Evolutionary conservation across 2,888 invertebrate genomes (phyloP).

Genomic region (Caenorhabditis angaria): DNA sequence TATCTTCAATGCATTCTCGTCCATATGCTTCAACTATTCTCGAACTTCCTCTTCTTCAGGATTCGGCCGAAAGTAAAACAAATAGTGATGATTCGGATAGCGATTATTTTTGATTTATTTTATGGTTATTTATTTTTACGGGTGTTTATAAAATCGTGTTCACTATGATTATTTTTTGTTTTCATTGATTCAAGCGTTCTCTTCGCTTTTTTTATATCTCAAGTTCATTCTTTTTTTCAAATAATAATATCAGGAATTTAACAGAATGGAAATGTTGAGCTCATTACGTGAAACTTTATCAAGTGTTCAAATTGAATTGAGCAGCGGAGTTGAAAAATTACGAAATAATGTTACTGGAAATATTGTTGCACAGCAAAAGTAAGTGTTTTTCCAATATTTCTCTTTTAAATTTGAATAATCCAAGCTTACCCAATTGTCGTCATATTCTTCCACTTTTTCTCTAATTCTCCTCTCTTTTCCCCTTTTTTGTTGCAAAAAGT

Average conservation of each 20-base stretch:
- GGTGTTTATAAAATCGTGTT: conserved; percentile 2
- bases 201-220: background rate
- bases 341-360: conserved; percentile 47
- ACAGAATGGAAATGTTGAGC: conserved; percentile 48
- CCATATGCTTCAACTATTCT: conserved; percentile 23
- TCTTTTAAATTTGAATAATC: conserved; percentile 29
- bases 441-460: conserved; percentile 5
- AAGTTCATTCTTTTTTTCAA: conserved; percentile 6
- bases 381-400: conserved; percentile 5
- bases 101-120: conserved; percentile 18
- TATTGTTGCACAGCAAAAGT: conserved; percentile 45
- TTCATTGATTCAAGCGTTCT: background rate
- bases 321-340: conserved; percentile 46
- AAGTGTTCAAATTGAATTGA: conserved; percentile 50
- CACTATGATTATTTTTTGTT: background rate
- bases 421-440: conserved; percentile 7
- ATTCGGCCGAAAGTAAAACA: conserved; percentile 5
- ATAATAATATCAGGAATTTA: background rate
- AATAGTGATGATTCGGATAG: conserved; percentile 16
- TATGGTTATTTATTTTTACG: background rate
- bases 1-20: conserved; percentile 12
- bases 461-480: background rate
- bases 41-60: conserved; percentile 15
- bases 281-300: conserved; percentile 49
- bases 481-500: background rate